Evolutionary conservation across 2,797 vertebrate species (phyloP).

Genomic region (Thamnophis elegans): DNA sequence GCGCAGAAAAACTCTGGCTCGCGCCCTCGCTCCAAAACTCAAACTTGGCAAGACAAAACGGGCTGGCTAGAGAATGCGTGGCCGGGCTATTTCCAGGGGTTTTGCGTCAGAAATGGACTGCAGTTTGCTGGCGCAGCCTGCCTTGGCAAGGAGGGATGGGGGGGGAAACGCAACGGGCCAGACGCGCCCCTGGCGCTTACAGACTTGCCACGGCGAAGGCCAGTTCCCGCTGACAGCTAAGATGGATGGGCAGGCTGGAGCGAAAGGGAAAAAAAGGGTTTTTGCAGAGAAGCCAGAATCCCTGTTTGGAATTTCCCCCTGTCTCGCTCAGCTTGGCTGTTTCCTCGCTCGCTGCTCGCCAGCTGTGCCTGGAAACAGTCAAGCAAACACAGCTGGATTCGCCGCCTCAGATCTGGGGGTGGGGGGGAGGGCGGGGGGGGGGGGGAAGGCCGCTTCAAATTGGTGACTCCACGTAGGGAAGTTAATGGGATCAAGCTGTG

Average conservation of each 20-base stretch:
- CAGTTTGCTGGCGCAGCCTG: not conserved
- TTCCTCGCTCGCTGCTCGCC: not conserved
- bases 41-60: not conserved
- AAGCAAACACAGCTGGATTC: not conserved
- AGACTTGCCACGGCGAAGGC: rapidly evolving
- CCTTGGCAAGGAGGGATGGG: not conserved
- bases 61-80: not conserved
- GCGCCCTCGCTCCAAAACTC: too few relatives aligned
- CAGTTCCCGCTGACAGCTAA: not conserved
- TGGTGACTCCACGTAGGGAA: not conserved
- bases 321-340: not conserved
- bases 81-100: not conserved
- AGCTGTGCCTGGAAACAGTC: slow-evolving; percentile 16
- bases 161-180: not conserved
- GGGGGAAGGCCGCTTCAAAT: not conserved
- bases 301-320: not conserved
- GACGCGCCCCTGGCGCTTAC: not conserved
- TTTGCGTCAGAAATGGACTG: not conserved
- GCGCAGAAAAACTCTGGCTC: not conserved
- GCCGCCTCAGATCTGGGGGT: not conserved
- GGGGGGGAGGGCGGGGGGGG: too few relatives aligned
- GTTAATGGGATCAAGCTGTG: not conserved
- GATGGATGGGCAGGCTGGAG: not conserved
- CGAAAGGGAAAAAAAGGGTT: too few relatives aligned
- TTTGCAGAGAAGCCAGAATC: not conserved